Evolutionary conservation across 2,113 vertebrate genomes (phyloP), one percentile per base, ranked within the genome.

Genomic region (Sylvia atricapilla): DNA sequence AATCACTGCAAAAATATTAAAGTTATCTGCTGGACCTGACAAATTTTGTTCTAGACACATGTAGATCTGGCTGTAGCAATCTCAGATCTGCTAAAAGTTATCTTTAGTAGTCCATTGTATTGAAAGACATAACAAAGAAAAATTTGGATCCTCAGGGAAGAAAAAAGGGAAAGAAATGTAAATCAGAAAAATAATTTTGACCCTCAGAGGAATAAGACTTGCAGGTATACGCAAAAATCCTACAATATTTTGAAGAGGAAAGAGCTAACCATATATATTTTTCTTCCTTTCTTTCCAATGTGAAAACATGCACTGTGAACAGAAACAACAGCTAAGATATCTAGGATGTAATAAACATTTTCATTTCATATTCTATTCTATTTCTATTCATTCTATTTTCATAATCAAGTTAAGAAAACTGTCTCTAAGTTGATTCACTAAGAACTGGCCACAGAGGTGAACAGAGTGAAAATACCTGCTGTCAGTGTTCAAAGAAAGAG

Each of bases 211-310:
- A 74, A 21, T 33, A 80, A 14, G 28, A 30, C 83, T 55, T 84
- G 9, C 4, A 43, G 15, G 5, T 67, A 21, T 53, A 13, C 70
- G 14, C 31, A 74, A 60, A 27, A 74, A 75, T 70, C 30, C 2
- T 52, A 27, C 5, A 66, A 35, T 60, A 1, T 3, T 7, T 2
- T 44, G 25, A 44, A 70, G 27, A 53, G 13, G 37, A 78, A 88
- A 67, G 6, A 72, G 35, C 4, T 66, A 49, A 6, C 55, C 7
- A 7, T 9, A 37, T 35, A 4, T 0, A 0, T 16, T n/a, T 56
- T 82, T 81, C 58, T 31, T 9, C 6, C 2, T 50, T 68, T 56
- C 23, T 72, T 6, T 76, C 23, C 55, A 15, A 22, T 68, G 5
- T 59, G 22, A 13, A 67, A 62, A 31, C 13, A 28, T 35, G 7